Percentiles rank a stretch among this genome's conserved stretches.
Evolutionary conservation across 2,888 invertebrate species (phyloP).

Genomic region (Lepidocyrtoides sp.): DNA sequence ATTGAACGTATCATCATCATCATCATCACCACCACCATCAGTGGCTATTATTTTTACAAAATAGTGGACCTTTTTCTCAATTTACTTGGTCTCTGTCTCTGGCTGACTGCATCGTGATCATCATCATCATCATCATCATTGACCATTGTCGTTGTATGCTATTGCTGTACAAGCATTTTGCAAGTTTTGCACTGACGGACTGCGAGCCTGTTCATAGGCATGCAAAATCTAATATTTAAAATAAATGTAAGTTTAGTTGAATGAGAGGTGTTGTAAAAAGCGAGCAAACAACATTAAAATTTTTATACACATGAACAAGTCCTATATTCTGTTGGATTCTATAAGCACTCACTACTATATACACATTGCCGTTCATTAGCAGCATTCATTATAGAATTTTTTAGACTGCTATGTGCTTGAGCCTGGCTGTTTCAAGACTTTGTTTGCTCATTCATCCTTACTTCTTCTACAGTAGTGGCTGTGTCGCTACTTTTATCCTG

Average conservation of each 20-base stretch:
- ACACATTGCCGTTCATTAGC: not conserved
- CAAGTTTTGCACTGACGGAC: not conserved
- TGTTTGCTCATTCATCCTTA: slow-evolving; percentile 76
- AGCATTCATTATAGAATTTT: slow-evolving; percentile 20
- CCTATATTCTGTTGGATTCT: not conserved
- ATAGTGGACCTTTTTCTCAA: slow-evolving; percentile 8
- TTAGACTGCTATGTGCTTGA: slow-evolving; percentile 12
- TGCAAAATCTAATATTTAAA: not conserved
- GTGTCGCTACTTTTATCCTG: slow-evolving; percentile 12
- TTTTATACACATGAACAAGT: slow-evolving; percentile 51
- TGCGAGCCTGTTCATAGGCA: not conserved
- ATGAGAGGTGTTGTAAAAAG: slow-evolving; percentile 9
- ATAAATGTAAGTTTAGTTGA: slow-evolving; percentile 7
- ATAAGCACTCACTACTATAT: not conserved
- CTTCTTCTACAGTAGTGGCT: slow-evolving; percentile 44
- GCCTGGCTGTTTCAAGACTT: slow-evolving; percentile 26
- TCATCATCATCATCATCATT: not conserved
- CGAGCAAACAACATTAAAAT: slow-evolving; percentile 45
- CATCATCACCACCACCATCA: not conserved
- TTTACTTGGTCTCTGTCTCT: not conserved
- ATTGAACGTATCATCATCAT: not conserved
- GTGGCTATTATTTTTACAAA: too few relatives aligned
- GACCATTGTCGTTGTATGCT: not conserved
- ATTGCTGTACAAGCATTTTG: not conserved
- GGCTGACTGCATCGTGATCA: slow-evolving; percentile 6